Percentiles rank a stretch among this genome's conserved stretches.
Conservation (phyloP, 1,140 invertebrate genomes). For the Danaus melanippus region DNA sequence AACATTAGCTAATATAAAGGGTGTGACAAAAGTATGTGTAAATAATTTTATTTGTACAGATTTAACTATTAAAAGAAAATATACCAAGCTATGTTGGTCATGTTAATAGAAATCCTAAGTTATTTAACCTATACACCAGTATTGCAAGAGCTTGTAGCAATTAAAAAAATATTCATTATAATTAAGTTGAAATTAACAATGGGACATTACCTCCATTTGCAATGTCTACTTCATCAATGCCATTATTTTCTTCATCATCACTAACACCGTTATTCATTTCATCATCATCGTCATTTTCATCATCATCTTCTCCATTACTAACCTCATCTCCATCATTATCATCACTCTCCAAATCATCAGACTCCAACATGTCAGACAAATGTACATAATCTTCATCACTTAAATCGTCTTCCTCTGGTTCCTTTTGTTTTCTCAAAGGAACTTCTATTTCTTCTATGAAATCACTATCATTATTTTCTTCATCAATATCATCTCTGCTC, state of each 20-base stretch:
- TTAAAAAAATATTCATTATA: no score
- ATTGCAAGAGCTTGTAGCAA: no score
- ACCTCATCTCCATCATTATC: slow-evolving; percentile 37
- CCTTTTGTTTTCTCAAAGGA: slow-evolving; percentile 33
- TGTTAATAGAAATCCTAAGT: no score
- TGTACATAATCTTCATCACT: slow-evolving; percentile 60
- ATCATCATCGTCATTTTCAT: slow-evolving; percentile 23
- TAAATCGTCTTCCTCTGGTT: slow-evolving; percentile 39
- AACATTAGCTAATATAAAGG: no score
- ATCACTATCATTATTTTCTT: slow-evolving; percentile 23
- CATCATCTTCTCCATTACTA: slow-evolving; percentile 19
- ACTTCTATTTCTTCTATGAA: slow-evolving; percentile 51
- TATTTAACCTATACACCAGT: no score
- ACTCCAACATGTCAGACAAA: slow-evolving; percentile 54
- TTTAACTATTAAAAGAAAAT: no score
- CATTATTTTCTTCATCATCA: slow-evolving; percentile 20
- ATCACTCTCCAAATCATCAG: slow-evolving; percentile 44
- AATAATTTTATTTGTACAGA: no score
- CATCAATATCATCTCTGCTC: slow-evolving; percentile 17
- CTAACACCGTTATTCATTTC: slow-evolving; percentile 19
- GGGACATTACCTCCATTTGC: slow-evolving; percentile 15
- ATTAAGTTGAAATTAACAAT: no score
- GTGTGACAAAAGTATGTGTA: no score
- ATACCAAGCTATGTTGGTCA: no score
- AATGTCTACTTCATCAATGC: slow-evolving; percentile 21